A percentile compares a stretch with the other conserved stretches of the same genome.
Evolutionary conservation across 1,140 invertebrate genomes (phyloP).

Genomic region (Coelopa frigida): DNA sequence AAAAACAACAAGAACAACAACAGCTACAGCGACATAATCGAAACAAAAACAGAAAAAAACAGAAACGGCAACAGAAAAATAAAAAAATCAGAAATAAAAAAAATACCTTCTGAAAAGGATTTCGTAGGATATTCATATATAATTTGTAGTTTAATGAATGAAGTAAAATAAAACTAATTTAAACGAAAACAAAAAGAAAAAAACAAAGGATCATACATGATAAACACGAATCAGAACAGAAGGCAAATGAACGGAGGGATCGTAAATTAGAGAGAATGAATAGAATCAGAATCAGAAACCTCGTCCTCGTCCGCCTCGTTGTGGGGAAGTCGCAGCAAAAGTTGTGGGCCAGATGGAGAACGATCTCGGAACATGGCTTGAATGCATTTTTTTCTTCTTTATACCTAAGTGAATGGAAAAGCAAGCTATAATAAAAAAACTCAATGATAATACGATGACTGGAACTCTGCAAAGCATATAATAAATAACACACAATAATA

Average conservation of each 20-base stretch:
- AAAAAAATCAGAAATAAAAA: background rate
- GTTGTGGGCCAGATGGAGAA: no score
- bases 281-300: no score
- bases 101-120: background rate
- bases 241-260: no score
- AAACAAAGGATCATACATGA: background rate
- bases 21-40: background rate
- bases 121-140: background rate
- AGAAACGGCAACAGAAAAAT: slow-evolving; percentile 3
- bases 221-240: no score
- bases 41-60: slow-evolving; percentile 8
- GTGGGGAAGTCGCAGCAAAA: no score
- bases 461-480: slow-evolving; percentile 1
- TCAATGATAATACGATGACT: background rate
- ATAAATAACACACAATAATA: slow-evolving; percentile 19
- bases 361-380: slow-evolving; percentile 4
- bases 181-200: background rate
- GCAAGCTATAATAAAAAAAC: background rate
- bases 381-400: slow-evolving; percentile 1
- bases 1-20: background rate
- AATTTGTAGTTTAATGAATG: background rate
- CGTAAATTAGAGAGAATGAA: no score
- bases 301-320: no score
- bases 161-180: slow-evolving; percentile 1
- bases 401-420: background rate